phyloP scores from a whole-genome alignment of 2,797 vertebrate genomes.

The Epinephelus awoara region DNA sequence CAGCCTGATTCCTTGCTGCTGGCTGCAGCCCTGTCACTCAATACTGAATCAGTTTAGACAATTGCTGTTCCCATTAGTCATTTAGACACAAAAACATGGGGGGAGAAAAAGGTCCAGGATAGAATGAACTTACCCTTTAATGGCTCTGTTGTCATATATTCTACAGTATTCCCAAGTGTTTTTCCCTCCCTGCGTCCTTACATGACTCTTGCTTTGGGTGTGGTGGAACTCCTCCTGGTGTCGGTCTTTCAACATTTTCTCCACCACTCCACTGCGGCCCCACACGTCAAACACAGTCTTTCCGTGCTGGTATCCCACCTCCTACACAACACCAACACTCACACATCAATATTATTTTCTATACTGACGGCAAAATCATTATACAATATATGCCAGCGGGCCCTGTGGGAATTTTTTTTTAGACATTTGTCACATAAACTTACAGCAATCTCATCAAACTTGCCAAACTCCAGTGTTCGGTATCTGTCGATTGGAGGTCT shows the following conservation, averaged over 20 bases:
- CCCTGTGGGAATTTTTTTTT: background rate
- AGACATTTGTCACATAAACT: constrained; percentile 72
- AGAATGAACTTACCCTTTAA: background rate
- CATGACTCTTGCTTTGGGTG: constrained; percentile 85
- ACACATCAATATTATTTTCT: background rate
- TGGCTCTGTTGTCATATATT: background rate
- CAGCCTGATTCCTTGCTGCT: too few relatives aligned
- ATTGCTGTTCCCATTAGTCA: too few relatives aligned
- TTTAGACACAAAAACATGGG: too few relatives aligned
- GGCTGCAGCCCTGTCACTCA: too few relatives aligned
- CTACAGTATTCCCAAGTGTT: background rate
- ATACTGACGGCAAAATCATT: background rate
- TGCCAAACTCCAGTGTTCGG: constrained; percentile 94
- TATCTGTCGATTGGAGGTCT: constrained; percentile 94
- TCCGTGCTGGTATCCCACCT: constrained; percentile 95
- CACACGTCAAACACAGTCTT: constrained; percentile 95
- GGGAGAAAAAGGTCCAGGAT: too few relatives aligned
- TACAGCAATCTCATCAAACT: constrained; percentile 96
- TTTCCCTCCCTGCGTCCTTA: constrained; percentile 45
- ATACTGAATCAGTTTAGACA: too few relatives aligned
- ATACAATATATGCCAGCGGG: background rate
- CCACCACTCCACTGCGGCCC: constrained; percentile 92
- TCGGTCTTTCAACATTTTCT: constrained; percentile 94
- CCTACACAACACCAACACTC: constrained; percentile 78
- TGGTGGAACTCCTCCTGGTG: constrained; percentile 91